Evolutionary conservation across 2,888 invertebrate species (phyloP).

Genomic region (Neria commutata): DNA sequence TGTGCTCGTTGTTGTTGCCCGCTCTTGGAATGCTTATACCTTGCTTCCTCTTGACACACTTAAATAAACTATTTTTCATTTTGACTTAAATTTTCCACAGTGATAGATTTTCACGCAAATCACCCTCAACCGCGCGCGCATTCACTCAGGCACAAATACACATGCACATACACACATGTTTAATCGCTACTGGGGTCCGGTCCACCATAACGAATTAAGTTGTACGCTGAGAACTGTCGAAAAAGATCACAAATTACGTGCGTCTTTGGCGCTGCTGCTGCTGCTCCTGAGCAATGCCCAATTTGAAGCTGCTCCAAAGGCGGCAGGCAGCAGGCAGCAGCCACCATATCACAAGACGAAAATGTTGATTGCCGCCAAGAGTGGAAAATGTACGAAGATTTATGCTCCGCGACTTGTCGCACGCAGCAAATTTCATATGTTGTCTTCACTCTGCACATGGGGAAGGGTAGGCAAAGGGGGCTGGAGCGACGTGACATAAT

Average conservation of each 20-base stretch:
- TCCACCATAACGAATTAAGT: background rate
- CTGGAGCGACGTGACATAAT: slow-evolving; percentile 19
- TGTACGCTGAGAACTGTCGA: background rate
- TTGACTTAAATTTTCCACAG: slow-evolving; percentile 11
- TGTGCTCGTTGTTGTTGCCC: background rate
- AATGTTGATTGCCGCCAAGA: slow-evolving; percentile 3
- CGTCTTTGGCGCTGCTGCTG: slow-evolving; percentile 36
- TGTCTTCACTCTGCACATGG: too few species aligned
- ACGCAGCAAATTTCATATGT: too few species aligned
- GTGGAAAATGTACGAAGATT: slow-evolving; percentile 36
- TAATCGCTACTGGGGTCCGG: too few species aligned
- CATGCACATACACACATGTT: too few species aligned
- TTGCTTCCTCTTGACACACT: slow-evolving; percentile 20
- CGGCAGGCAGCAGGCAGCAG: background rate
- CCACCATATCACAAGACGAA: background rate
- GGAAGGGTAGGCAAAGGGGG: slow-evolving; percentile 9
- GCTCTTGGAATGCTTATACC: slow-evolving; percentile 2
- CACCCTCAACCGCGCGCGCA: background rate
- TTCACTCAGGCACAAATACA: background rate
- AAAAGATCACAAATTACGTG: slow-evolving; percentile 48
- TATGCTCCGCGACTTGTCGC: slow-evolving; percentile 30
- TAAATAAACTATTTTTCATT: slow-evolving; percentile 9
- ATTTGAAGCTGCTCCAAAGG: background rate
- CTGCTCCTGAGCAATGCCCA: background rate
- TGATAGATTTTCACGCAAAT: background rate